Conservation (phyloP, 2,888 invertebrate genomes). For the Atrina japonica region DNA sequence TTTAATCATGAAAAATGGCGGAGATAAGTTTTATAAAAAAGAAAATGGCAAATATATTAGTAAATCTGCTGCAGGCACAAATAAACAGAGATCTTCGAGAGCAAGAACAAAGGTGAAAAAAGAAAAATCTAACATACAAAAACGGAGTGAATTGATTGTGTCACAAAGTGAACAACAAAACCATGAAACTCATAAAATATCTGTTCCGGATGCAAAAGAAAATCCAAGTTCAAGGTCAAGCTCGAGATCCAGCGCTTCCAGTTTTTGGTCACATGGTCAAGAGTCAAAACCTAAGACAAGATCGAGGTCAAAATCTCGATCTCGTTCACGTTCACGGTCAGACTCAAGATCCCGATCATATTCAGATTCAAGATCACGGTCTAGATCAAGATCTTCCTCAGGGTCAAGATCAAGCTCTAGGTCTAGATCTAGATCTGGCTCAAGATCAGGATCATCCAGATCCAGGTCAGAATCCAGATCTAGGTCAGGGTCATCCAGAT, state of each 20-base stretch:
- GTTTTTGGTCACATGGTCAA: slow-evolving; percentile 5
- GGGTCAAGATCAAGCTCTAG: slow-evolving; percentile 28
- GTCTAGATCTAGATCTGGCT: slow-evolving; percentile 28
- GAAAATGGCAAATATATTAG: slow-evolving; percentile 20
- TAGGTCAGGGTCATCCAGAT: slow-evolving; percentile 25
- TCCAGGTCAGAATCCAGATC: slow-evolving; percentile 45
- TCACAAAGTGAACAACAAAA: not conserved
- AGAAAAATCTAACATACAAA: slow-evolving; percentile 1
- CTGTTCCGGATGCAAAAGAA: slow-evolving; percentile 3
- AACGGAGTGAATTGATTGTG: slow-evolving; percentile 18
- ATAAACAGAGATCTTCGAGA: not conserved
- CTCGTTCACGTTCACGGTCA: slow-evolving; percentile 26
- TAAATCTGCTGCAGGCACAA: no score
- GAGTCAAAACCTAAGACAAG: slow-evolving; percentile 7
- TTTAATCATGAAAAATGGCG: slow-evolving; percentile 35
- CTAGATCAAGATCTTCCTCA: slow-evolving; percentile 22
- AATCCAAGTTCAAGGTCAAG: slow-evolving; percentile 15
- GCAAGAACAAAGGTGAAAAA: not conserved
- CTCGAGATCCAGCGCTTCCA: slow-evolving; percentile 1
- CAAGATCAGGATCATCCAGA: slow-evolving; percentile 48
- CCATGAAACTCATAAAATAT: not conserved
- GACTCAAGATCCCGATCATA: slow-evolving; percentile 25
- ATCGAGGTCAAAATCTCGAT: slow-evolving; percentile 26
- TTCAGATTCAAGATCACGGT: slow-evolving; percentile 26
- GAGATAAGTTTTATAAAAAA: slow-evolving; percentile 16